Evolutionary conservation across 1,140 invertebrate species (phyloP).

Genomic region (Zaprionus lachaisei): DNA sequence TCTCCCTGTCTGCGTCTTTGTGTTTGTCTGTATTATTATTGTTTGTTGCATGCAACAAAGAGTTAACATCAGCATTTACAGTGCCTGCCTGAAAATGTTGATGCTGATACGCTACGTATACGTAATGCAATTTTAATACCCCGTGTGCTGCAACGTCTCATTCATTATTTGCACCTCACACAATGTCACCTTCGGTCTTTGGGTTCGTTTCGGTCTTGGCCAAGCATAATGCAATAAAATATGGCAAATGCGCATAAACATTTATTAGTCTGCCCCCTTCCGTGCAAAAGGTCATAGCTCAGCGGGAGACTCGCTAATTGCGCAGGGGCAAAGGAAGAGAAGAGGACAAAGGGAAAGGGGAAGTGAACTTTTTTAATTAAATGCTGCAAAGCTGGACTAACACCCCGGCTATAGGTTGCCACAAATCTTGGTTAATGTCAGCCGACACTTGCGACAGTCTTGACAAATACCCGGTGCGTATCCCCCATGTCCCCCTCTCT

Average conservation of each 20-base stretch:
- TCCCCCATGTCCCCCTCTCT: background rate
- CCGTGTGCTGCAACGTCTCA: constrained; percentile 33
- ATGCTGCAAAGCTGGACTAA: constrained; percentile 71
- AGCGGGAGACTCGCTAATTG: constrained; percentile 55
- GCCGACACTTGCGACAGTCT: constrained; percentile 58
- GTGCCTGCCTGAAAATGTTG: background rate
- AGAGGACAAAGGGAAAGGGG: constrained; percentile 15
- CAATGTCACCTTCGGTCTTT: constrained; percentile 2
- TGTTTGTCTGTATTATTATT: constrained; percentile 49
- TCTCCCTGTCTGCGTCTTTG: background rate
- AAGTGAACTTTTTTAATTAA: constrained; percentile 79
- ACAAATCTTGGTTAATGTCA: constrained; percentile 83
- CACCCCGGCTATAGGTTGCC: constrained; percentile 53
- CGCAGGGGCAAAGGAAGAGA: constrained; percentile 27
- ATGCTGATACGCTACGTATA: constrained; percentile 23
- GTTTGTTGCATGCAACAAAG: constrained; percentile 72
- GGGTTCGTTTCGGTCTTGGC: constrained; percentile 2
- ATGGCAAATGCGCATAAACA: constrained; percentile 30
- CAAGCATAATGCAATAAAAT: constrained; percentile 30
- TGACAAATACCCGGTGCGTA: constrained; percentile 71
- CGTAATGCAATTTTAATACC: constrained; percentile 60
- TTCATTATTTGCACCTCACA: constrained; percentile 30
- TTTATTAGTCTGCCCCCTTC: constrained; percentile 43
- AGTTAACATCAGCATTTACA: constrained; percentile 46
- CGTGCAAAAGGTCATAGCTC: constrained; percentile 40